Evolutionary conservation across 2,797 vertebrate genomes (phyloP).

Genomic region (Sebastes nivosus): DNA sequence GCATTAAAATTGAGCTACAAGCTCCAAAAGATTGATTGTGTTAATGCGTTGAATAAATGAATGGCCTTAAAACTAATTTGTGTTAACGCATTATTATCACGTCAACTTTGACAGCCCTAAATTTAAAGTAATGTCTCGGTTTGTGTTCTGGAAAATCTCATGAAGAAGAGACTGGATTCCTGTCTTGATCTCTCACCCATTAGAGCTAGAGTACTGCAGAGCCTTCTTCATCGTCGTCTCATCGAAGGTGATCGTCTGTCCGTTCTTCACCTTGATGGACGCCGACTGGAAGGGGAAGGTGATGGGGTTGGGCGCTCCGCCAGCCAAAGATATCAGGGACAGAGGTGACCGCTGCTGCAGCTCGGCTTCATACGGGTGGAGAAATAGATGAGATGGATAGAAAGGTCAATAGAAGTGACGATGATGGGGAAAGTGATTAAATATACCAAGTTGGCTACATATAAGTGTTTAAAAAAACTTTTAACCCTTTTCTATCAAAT

Average conservation of each 20-base stretch:
- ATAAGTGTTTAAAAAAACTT: no score
- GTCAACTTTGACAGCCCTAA: no score
- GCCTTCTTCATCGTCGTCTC: conserved; percentile 88
- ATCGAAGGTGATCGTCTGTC: conserved; percentile 81
- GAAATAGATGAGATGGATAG: not conserved
- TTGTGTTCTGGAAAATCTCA: not conserved
- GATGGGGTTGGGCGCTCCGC: conserved; percentile 90
- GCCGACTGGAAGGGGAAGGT: conserved; percentile 92
- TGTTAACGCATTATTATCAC: no score
- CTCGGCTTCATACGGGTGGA: conserved; percentile 81
- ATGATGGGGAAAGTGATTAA: not conserved
- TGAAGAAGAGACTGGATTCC: no score
- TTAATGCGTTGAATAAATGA: no score
- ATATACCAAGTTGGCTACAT: not conserved
- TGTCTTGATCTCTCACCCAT: conserved; percentile 82
- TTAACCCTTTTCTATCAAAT: not conserved
- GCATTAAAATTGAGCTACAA: no score
- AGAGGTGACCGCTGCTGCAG: conserved; percentile 85
- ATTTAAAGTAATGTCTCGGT: not conserved
- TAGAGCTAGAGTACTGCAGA: conserved; percentile 90
- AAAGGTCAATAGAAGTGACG: not conserved
- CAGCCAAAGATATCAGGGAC: conserved; percentile 90
- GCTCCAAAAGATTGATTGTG: no score
- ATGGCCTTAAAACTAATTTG: no score
- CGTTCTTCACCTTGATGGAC: conserved; percentile 80